These are phyloP conservation scores for Onychomys arenicola DNA, from an alignment of 2,797 vertebrate genomes.

Conservation along the genomic window DNA sequence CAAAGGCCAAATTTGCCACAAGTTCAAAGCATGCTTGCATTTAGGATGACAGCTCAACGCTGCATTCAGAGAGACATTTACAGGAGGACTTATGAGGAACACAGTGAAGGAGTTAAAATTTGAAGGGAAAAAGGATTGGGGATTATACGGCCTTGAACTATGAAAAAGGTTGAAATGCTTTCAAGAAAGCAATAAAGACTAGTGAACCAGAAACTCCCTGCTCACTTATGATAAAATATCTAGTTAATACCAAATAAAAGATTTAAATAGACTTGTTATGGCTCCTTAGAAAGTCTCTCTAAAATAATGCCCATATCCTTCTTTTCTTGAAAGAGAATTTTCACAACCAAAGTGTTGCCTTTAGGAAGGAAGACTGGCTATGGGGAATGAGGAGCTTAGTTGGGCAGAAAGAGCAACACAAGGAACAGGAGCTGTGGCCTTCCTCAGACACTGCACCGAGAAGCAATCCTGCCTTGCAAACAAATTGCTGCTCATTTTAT, in stretches of 20 bases:
- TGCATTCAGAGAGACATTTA: conserved; percentile 70
- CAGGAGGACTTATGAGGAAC: conserved; percentile 79
- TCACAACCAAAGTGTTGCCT: conserved; percentile 84
- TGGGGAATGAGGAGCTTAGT: conserved; percentile 85
- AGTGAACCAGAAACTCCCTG: conserved; percentile 87
- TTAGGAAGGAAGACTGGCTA: conserved; percentile 83
- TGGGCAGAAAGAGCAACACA: conserved; percentile 77
- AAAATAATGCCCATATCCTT: conserved; percentile 86
- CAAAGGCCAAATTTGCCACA: conserved; percentile 68
- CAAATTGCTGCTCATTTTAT: not conserved
- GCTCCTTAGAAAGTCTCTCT: conserved; percentile 86
- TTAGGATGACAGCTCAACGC: conserved; percentile 53
- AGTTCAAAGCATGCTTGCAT: conserved; percentile 71
- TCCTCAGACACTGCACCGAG: not conserved
- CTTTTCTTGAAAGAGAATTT: conserved; percentile 73
- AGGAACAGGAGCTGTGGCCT: conserved; percentile 80
- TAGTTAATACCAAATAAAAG: conserved; percentile 88
- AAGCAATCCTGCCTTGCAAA: conserved; percentile 36
- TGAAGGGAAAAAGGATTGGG: conserved; percentile 82
- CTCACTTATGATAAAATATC: conserved; percentile 89
- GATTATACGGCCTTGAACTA: conserved; percentile 86
- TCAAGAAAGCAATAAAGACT: conserved; percentile 87
- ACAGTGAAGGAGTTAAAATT: conserved; percentile 83
- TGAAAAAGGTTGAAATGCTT: conserved; percentile 86
- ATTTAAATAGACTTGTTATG: conserved; percentile 85